Evolutionary conservation across 92 coral and sea anemone genomes (phyloP).

Genomic region (Zoanthus gigantus): DNA sequence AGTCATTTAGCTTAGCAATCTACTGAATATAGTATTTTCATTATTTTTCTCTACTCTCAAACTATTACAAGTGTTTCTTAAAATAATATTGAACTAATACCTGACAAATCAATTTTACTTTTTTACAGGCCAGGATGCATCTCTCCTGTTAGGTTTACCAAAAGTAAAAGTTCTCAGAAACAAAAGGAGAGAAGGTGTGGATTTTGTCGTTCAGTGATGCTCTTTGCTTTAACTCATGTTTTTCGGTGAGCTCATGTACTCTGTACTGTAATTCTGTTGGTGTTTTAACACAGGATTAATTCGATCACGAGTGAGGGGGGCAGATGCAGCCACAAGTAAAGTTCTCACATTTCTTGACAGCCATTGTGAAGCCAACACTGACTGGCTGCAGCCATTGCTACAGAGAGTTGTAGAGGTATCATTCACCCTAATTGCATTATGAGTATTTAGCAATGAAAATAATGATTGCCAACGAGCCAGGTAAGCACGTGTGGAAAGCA

Average conservation of each 20-base stretch:
- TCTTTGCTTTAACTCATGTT: neutral
- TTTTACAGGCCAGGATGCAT: conserved; percentile 82
- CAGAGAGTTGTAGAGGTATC: conserved; percentile 81
- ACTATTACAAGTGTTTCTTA: neutral
- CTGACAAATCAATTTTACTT: neutral
- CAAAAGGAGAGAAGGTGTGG: conserved; percentile 89
- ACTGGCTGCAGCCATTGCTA: conserved; percentile 91
- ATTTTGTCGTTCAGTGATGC: neutral
- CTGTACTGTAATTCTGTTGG: too few species aligned
- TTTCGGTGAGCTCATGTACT: too few species aligned
- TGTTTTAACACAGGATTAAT: conserved; percentile 75
- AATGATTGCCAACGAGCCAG: too few species aligned
- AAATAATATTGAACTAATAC: too few species aligned
- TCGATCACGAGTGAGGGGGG: conserved; percentile 91
- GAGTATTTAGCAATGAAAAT: too few species aligned
- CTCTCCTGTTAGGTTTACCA: conserved; percentile 82
- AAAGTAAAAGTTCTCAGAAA: conserved; percentile 92
- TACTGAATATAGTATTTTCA: neutral
- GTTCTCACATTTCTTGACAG: conserved; percentile 94
- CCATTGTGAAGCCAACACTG: conserved; percentile 92
- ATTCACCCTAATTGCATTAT: neutral
- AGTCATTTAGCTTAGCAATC: too few species aligned
- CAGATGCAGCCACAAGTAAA: conserved; percentile 80
- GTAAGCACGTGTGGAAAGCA: too few species aligned
- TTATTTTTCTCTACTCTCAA: neutral